These are phyloP conservation scores for Melinaea menophilus DNA, from an alignment of 2,888 invertebrate genomes.

Conservation along the genomic window DNA sequence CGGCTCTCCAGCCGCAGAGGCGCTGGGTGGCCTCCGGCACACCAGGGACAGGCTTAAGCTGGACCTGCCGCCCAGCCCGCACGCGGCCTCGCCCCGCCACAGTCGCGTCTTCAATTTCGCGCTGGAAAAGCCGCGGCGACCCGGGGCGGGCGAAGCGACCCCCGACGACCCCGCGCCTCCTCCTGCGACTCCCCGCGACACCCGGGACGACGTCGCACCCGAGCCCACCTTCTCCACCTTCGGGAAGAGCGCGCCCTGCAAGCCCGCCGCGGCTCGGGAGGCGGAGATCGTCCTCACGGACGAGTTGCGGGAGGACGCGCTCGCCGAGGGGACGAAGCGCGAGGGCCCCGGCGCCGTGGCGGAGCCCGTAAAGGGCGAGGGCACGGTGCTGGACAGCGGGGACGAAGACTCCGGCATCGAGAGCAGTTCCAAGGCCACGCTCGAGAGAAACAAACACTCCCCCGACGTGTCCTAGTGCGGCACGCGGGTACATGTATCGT, in stretches of 20 bases:
- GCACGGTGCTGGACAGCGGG: slow-evolving; percentile 80
- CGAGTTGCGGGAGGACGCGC: slow-evolving; percentile 37
- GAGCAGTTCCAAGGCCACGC: slow-evolving; percentile 78
- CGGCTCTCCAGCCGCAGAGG: slow-evolving; percentile 61
- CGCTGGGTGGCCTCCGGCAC: slow-evolving; percentile 84
- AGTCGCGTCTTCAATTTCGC: slow-evolving; percentile 66
- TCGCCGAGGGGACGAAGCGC: slow-evolving; percentile 41
- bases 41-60: slow-evolving; percentile 84
- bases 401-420: slow-evolving; percentile 83
- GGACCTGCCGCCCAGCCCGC: slow-evolving; percentile 81
- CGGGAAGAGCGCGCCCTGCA: slow-evolving; percentile 61
- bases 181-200: slow-evolving; percentile 34
- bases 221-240: slow-evolving; percentile 79
- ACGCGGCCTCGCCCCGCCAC: slow-evolving; percentile 63
- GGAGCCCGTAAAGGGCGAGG: slow-evolving; percentile 75
- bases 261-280: slow-evolving; percentile 44
- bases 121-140: slow-evolving; percentile 60
- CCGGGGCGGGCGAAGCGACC: slow-evolving; percentile 60
- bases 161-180: slow-evolving; percentile 43
- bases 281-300: slow-evolving; percentile 53
- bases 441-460: slow-evolving; percentile 67
- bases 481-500: slow-evolving; percentile 31
- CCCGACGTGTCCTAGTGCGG: slow-evolving; percentile 53
- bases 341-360: slow-evolving; percentile 42
- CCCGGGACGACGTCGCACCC: slow-evolving; percentile 48